These are phyloP conservation scores for Hiodon tergisus DNA, from an alignment of 2,113 vertebrate species.

Conservation along the genomic window DNA sequence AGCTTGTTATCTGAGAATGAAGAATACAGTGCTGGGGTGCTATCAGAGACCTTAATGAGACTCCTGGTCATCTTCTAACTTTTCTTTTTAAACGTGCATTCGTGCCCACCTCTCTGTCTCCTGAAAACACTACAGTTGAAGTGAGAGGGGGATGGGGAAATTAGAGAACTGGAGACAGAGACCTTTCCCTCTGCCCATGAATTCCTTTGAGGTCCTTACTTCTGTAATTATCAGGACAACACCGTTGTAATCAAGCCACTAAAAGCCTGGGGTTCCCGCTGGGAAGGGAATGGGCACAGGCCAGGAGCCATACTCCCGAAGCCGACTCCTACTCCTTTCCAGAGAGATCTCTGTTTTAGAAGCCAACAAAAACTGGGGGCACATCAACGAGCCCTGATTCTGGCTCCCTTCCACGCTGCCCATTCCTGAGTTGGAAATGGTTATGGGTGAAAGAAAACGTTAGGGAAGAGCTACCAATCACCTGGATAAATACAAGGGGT, in stretches of 20 bases:
- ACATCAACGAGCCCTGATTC: conserved; percentile 14
- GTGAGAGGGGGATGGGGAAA: too few species aligned
- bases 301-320: neutral
- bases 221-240: neutral
- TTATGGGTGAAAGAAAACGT: too few species aligned
- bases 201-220: neutral
- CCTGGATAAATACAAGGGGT: neutral
- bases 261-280: neutral
- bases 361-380: conserved; percentile 10
- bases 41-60: too few species aligned
- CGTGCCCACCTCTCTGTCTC: too few species aligned
- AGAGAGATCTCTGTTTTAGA: conserved; percentile 14
- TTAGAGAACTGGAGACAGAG: too few species aligned
- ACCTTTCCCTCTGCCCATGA: neutral
- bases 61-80: too few species aligned
- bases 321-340: conserved; percentile 6
- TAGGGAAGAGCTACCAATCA: neutral
- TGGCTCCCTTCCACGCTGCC: neutral
- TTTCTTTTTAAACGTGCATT: too few species aligned
- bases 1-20: too few species aligned
- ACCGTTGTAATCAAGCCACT: neutral
- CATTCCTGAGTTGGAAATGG: too few species aligned
- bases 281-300: neutral
- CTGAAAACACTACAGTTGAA: too few species aligned
- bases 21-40: too few species aligned